phyloP scores from a whole-genome alignment of 2,888 invertebrate species.

The Drosophila acutilabella region DNA sequence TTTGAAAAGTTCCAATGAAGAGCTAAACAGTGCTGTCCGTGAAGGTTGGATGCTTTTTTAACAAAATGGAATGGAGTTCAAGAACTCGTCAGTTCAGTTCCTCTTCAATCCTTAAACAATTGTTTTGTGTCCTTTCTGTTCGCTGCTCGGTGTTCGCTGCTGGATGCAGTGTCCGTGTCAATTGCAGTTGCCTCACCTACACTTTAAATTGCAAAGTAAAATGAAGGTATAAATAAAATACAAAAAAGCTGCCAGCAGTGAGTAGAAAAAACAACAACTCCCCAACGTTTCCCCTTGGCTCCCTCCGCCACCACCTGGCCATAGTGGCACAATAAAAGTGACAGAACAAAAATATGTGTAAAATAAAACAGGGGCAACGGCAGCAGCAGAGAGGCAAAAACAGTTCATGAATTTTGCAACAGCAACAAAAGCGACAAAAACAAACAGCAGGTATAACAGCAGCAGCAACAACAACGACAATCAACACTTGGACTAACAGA shows the following conservation, averaged over 20 bases:
- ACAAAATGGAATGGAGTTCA: conserved; percentile 17
- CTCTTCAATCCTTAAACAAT: conserved; percentile 38
- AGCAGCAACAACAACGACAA: conserved; percentile 50
- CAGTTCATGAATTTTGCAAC: conserved; percentile 76
- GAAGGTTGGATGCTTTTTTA: not conserved
- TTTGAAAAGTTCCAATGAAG: conserved; percentile 45
- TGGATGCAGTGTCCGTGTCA: conserved; percentile 70
- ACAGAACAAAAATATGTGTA: conserved; percentile 77
- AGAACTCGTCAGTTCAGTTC: conserved; percentile 24
- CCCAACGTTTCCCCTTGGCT: conserved; percentile 6
- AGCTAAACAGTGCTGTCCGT: conserved; percentile 17
- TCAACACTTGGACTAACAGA: conserved; percentile 50
- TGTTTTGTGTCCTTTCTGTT: conserved; percentile 31
- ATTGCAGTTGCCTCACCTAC: conserved; percentile 75
- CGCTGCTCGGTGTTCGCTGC: conserved; percentile 42
- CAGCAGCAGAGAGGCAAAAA: conserved; percentile 55
- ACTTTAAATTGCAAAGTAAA: conserved; percentile 64
- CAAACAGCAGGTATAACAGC: conserved; percentile 62
- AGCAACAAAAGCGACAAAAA: conserved; percentile 74
- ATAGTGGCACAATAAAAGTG: conserved; percentile 71
- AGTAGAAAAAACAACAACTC: conserved; percentile 42
- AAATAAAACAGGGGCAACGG: conserved; percentile 67
- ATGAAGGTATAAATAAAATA: conserved; percentile 49
- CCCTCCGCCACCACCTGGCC: conserved; percentile 8
- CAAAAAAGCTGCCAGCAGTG: conserved; percentile 64